Percentiles rank a stretch among this genome's conserved stretches.
Conservation (phyloP, 2,797 vertebrate species). For the Steatocranus sp. region DNA sequence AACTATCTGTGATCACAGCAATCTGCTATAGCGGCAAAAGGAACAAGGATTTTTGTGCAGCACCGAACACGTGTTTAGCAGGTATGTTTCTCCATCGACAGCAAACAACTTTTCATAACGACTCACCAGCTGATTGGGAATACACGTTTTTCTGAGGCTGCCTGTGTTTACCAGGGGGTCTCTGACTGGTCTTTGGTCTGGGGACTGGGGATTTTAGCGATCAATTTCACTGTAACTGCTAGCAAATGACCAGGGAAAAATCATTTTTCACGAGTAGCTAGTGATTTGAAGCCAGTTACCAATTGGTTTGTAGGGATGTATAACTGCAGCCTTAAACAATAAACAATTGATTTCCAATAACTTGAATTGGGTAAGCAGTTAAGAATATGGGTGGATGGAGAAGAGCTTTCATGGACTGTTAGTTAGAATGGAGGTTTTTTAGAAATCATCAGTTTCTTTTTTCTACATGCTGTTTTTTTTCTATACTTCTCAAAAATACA, state of each 20-base stretch:
- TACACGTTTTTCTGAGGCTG: not conserved
- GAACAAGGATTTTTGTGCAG: not conserved
- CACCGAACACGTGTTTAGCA: not conserved
- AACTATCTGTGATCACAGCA: not conserved
- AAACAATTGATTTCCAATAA: not conserved
- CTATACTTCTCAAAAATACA: not conserved
- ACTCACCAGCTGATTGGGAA: not conserved
- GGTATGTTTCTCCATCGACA: fast-evolving
- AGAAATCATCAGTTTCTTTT: not conserved
- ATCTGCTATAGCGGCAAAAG: not conserved
- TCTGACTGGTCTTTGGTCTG: not conserved
- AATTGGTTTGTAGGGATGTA: not conserved
- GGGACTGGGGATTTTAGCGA: not conserved
- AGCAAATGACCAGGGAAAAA: not conserved
- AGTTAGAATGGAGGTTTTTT: not conserved
- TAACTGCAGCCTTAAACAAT: not conserved
- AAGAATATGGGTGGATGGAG: not conserved
- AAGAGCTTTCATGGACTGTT: not conserved
- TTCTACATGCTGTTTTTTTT: not conserved
- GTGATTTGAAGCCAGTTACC: not conserved
- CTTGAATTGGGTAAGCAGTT: not conserved
- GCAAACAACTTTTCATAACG: not conserved
- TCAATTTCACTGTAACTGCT: not conserved
- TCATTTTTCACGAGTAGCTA: not conserved
- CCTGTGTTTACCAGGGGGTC: not conserved